Conservation (phyloP, 2,113 vertebrate species). For the Dolichotis patagonum region DNA sequence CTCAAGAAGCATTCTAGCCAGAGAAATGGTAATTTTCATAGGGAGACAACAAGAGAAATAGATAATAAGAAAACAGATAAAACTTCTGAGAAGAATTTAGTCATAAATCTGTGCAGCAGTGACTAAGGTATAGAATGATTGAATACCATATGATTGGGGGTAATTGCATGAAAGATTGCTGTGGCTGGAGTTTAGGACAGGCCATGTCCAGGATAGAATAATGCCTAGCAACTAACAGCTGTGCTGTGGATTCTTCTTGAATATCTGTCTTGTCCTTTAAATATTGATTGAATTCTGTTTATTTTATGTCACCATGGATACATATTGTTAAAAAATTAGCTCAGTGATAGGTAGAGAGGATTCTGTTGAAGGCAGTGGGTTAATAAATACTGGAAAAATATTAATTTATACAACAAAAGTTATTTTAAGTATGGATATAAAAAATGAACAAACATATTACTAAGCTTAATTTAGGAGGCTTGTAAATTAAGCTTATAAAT, state of each 20-base stretch:
- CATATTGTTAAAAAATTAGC: neutral
- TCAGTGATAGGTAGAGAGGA: neutral
- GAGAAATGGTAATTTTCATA: slow-evolving; percentile 5
- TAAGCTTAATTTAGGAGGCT: too few species aligned
- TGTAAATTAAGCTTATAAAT: neutral
- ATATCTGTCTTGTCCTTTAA: neutral
- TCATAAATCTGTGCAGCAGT: neutral
- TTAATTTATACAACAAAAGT: neutral
- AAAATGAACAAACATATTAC: too few species aligned
- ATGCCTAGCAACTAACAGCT: neutral
- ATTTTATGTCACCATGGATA: neutral
- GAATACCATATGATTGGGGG: neutral
- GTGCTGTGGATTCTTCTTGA: neutral
- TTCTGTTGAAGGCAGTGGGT: neutral
- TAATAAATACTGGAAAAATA: neutral
- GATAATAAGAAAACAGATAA: neutral
- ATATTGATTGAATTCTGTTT: neutral
- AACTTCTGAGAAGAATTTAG: slow-evolving; percentile 28
- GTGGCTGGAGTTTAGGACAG: neutral
- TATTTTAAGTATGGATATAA: too few species aligned
- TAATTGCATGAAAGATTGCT: neutral
- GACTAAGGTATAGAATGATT: neutral
- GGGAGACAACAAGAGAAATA: neutral
- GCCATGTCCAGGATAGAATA: neutral
- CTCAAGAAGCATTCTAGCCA: neutral